Evolutionary conservation across 2,888 invertebrate genomes (phyloP), one percentile per base, ranked within the genome.

Genomic region (Plebejus melissa): DNA sequence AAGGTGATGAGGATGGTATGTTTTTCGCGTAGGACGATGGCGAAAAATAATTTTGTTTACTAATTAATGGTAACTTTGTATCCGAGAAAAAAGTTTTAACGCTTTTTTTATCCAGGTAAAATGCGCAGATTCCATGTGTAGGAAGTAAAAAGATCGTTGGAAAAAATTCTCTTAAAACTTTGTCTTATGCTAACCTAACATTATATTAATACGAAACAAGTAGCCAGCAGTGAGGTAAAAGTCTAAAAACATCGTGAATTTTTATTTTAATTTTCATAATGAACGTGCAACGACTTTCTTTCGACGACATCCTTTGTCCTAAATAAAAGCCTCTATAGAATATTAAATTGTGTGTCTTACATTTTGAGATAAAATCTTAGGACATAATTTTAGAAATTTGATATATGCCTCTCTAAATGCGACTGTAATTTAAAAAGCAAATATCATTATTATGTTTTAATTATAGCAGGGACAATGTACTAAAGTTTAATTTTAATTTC

Each of bases 401-500:
- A 65, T 16, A 16, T 65, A 32, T 36, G 65, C 13, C 11, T 0
- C 4, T 22, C 58, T 7, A 28, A 65, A 32, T 65, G 36, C 13
- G 32, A 6, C 9, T 32, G 1, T 36, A 36, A 65, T 65, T 65
- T 65, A 11, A 6, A 58, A 60, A 60, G 11, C 1, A n/a, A 6
- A 58, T 9, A n/a, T 9, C 16, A 28, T 22, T 36, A 58, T 60
- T 74, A 60, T 65, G 32, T 36, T 65, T 36, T 65, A 65, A 16
- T 65, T 65, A 32, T 11, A 32, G 7, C 4, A 3, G 32, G 4
- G 22, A 28, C 60, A 65, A 13, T 13, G 32, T 13, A 0, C 1
- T 65, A 6, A 65, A 16, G 13, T 65, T 16, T 32, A 1, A 11
- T 65, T 65, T 32, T 65, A 36, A 65, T 81, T 81, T 11, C 79